These are phyloP conservation scores for Chroicocephalus ridibundus DNA, from an alignment of 2,113 vertebrate genomes.

Conservation along the genomic window DNA sequence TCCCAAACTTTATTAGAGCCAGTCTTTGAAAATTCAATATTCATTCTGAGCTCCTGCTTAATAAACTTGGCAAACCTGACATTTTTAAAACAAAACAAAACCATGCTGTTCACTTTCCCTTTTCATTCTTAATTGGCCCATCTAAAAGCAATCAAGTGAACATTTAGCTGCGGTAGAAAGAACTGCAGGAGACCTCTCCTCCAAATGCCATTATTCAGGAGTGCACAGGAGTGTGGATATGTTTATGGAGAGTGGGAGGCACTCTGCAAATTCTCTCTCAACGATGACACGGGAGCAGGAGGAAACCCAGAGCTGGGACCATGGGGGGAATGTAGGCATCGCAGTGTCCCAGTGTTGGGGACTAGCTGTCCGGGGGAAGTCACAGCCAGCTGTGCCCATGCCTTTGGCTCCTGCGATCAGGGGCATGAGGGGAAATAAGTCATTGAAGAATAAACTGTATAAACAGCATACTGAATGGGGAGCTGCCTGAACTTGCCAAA, in stretches of 20 bases:
- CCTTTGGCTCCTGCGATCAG: not conserved
- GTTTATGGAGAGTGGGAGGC: not conserved
- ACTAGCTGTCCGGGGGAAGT: not conserved
- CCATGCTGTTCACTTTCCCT: conserved; percentile 64
- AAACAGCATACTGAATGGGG: not conserved
- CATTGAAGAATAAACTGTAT: not conserved
- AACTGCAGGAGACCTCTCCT: conserved; percentile 64
- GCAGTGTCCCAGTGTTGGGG: not conserved
- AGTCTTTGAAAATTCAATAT: conserved; percentile 37
- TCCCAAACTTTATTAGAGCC: not conserved
- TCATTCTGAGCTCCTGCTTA: conserved; percentile 4
- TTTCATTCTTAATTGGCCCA: conserved; percentile 69
- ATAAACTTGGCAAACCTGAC: conserved; percentile 60
- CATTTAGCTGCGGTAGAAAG: conserved; percentile 54
- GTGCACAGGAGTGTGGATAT: not conserved
- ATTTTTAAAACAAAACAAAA: conserved; percentile 64
- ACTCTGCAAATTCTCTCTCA: not conserved
- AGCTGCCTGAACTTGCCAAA: not conserved
- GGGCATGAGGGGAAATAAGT: not conserved
- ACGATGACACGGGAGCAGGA: not conserved
- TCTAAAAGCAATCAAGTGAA: conserved; percentile 71
- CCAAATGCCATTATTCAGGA: conserved; percentile 61
- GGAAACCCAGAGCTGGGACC: not conserved
- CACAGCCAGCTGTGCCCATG: not conserved
- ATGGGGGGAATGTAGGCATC: fast-evolving